These are phyloP conservation scores for Rhinoptilus africanus DNA, from an alignment of 2,113 vertebrate genomes.

Conservation along the genomic window DNA sequence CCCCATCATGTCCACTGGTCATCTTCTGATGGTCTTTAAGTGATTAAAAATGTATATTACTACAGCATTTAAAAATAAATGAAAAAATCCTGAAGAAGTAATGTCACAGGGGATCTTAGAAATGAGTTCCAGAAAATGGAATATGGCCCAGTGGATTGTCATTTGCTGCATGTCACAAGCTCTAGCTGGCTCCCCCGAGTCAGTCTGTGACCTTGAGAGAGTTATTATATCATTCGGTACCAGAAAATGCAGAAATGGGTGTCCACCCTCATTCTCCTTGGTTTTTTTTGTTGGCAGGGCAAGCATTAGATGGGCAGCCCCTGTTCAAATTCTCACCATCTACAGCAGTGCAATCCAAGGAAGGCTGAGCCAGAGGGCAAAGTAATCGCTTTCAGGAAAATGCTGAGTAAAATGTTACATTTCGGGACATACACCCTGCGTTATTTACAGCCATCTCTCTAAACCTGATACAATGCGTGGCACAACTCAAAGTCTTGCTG, in stretches of 20 bases:
- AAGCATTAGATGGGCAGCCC: not conserved
- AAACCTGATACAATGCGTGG: rapidly evolving
- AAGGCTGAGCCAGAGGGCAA: not conserved
- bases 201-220: not conserved
- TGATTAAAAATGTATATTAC: not conserved
- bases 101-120: not conserved
- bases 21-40: not conserved
- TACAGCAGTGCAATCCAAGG: not conserved
- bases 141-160: too few species aligned
- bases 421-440: not conserved
- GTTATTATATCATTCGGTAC: not conserved
- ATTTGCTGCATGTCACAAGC: not conserved
- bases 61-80: not conserved
- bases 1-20: rapidly evolving
- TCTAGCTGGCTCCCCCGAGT: not conserved
- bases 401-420: not conserved
- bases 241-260: not conserved
- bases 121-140: not conserved
- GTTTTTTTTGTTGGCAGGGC: not conserved
- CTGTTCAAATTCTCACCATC: not conserved
- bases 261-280: not conserved
- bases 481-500: not conserved
- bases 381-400: not conserved
- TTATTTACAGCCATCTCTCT: not conserved
- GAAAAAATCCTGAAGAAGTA: not conserved